A percentile compares a stretch with the other conserved stretches of the same genome.
Evolutionary conservation across 2,888 invertebrate genomes (phyloP).

Genomic region (Parascotia fuliginaria): DNA sequence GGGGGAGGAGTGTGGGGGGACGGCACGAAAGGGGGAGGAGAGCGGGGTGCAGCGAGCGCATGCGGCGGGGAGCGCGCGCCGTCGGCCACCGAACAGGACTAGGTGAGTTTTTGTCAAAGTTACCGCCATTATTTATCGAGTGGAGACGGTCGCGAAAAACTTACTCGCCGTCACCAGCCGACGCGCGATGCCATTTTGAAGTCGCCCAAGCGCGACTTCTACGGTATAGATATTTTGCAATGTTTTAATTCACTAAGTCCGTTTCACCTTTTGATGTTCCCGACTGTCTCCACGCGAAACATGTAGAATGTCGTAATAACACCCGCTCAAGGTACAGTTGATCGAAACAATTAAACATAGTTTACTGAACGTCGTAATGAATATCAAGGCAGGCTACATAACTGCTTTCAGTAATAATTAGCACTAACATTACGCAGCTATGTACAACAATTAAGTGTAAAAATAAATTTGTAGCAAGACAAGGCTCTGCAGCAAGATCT

Average conservation of each 20-base stretch:
- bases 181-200: slow-evolving; percentile 79
- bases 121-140: slow-evolving; percentile 85
- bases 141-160: slow-evolving; percentile 85
- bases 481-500: slow-evolving; percentile 37
- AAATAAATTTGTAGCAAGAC: too few relatives aligned
- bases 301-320: slow-evolving; percentile 51
- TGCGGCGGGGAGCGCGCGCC: slow-evolving; percentile 69
- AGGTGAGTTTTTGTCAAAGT: slow-evolving; percentile 86
- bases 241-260: slow-evolving; percentile 79
- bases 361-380: slow-evolving; percentile 33
- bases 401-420: slow-evolving; percentile 33
- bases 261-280: slow-evolving; percentile 68
- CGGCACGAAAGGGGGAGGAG: slow-evolving; percentile 38
- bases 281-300: slow-evolving; percentile 68
- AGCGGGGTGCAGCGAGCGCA: slow-evolving; percentile 45
- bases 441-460: slow-evolving; percentile 40
- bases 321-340: slow-evolving; percentile 25
- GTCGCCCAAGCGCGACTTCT: slow-evolving; percentile 73
- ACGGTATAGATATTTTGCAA: slow-evolving; percentile 76
- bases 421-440: slow-evolving; percentile 35
- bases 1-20: slow-evolving; percentile 38
- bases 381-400: slow-evolving; percentile 38
- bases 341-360: slow-evolving; percentile 39
- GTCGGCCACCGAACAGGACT: slow-evolving; percentile 83
- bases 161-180: slow-evolving; percentile 76